Base-by-base conservation (phyloP, 2,888 invertebrate species). In the Myathropa florea region DNA sequence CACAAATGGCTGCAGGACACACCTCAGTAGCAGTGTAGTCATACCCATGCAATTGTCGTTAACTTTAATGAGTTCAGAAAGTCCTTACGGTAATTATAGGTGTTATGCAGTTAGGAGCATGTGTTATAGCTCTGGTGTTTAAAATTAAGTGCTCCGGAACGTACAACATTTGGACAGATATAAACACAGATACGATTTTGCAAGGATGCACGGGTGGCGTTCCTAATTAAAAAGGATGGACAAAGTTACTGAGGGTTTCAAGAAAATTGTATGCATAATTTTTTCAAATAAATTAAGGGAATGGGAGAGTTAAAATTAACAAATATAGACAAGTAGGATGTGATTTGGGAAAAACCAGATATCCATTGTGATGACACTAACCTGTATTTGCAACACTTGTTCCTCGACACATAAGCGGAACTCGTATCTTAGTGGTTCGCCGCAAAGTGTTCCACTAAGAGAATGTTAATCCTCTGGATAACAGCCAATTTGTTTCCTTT, bases 51-150 rank as follows among this genome's bases (percentile, higher is more conserved):
- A 68, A 73, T 59, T 82, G 77, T 68, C 68, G 77, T 85, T 77
- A 82, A 60, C 33, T 77, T 77, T 82, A 77, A 85, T 64, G 72
- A 63, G n/a, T 63, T 72, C 23, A 73, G 53, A 82, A 68, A 53
- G 72, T 77, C 71, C 46, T 61, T 71, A 73, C 57, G 73, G 36
- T 85, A 77, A 85, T 85, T 85, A 63, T 59, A 28, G 70, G 77
- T 82, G 82, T 82, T 77, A 60, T 63, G 73, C 77, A 72, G 77
- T 85, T 64, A 85, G 36, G 68, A 23, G 72, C 85, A 85, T 78
- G 82, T 77, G 82, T 64, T 84, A 24, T 65, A 67, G 61, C 61
- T 14, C 33, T 10, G 10, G 33, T 60, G 53, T 75, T 81, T 30
- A 7, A 57, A 75, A 70, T 68, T 75, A 55, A 75, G 64, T 73